Percentiles rank a stretch among this genome's conserved stretches.
Conservation (phyloP, 1,140 invertebrate species). For the Hormaphis cornu region DNA sequence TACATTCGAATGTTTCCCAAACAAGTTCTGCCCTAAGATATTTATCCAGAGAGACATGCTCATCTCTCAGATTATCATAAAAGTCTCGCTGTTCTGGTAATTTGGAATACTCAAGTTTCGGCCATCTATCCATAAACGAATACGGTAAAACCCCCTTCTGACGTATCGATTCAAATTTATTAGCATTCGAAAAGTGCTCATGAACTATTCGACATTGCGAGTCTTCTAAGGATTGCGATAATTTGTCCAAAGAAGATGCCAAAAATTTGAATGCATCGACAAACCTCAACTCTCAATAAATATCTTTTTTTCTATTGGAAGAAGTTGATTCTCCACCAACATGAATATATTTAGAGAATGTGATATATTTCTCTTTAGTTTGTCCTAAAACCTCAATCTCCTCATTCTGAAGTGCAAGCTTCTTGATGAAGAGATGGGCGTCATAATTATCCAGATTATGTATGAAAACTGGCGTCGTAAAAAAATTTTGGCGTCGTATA, state of each 20-base stretch:
- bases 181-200: neutral
- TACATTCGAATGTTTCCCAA: neutral
- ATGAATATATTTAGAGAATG: neutral
- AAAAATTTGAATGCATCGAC: neutral
- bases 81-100: neutral
- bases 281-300: neutral
- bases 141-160: neutral
- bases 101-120: too few relatives aligned
- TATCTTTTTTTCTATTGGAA: accelerated
- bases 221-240: neutral
- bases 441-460: neutral
- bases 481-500: neutral
- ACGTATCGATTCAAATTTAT: neutral
- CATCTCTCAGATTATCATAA: neutral
- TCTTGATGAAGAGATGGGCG: neutral
- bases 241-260: neutral
- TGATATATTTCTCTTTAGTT: neutral
- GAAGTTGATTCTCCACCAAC: too few relatives aligned
- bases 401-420: neutral
- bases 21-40: neutral
- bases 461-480: neutral
- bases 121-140: neutral
- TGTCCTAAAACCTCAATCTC: neutral
- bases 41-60: neutral
- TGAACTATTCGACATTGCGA: neutral